Conservation (phyloP, 2,888 invertebrate genomes). For the Microplitis manilae region DNA sequence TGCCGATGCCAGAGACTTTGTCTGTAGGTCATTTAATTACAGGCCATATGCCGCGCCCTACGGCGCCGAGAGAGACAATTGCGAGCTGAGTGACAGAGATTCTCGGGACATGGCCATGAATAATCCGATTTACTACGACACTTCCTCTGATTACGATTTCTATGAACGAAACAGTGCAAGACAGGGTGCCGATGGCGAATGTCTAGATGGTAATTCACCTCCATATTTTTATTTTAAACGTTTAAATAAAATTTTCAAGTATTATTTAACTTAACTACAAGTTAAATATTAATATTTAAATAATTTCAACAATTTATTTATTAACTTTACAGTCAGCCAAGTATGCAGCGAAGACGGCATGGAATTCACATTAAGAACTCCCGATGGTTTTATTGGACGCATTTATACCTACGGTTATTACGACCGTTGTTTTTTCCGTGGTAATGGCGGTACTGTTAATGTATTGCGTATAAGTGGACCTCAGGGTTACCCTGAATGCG, state of each 20-base stretch:
- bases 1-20: slow-evolving; percentile 85
- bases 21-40: slow-evolving; percentile 90
- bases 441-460: slow-evolving; percentile 88
- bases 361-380: slow-evolving; percentile 91
- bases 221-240: not conserved
- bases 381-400: slow-evolving; percentile 90
- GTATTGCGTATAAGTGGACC: slow-evolving; percentile 89
- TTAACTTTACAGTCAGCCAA: slow-evolving; percentile 81
- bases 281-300: slow-evolving; percentile 24
- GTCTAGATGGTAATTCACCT: slow-evolving; percentile 83
- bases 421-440: slow-evolving; percentile 91
- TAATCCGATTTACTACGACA: slow-evolving; percentile 89
- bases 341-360: slow-evolving; percentile 94
- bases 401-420: slow-evolving; percentile 95
- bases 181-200: slow-evolving; percentile 81
- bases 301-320: slow-evolving; percentile 40
- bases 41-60: slow-evolving; percentile 79
- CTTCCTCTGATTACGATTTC: slow-evolving; percentile 87
- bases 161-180: slow-evolving; percentile 85
- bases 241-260: not conserved
- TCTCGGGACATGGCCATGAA: slow-evolving; percentile 87
- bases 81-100: slow-evolving; percentile 91
- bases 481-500: slow-evolving; percentile 95
- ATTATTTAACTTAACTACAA: not conserved
- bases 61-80: slow-evolving; percentile 83